Percentiles rank a stretch among this genome's conserved stretches.
Evolutionary conservation across 2,113 vertebrate species (phyloP).

Genomic region (pig (Sus scrofa)): T2T-Sscrofa CM001155.3:4871501-4872000

Average conservation of each 20-base stretch:
- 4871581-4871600: background rate
- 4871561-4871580: fast-evolving
- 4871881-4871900: background rate
- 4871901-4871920: background rate
- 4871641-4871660: background rate
- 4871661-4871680: background rate
- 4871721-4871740: background rate
- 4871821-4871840: background rate
- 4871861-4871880: background rate
- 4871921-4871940: no score
- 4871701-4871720: background rate
- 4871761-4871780: background rate
- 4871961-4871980: background rate
- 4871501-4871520: background rate
- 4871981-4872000: background rate
- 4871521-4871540: background rate
- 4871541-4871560: background rate
- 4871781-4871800: background rate
- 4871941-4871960: background rate
- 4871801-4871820: background rate
- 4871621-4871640: background rate
- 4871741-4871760: background rate
- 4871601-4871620: background rate
- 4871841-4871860: background rate
- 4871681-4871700: background rate